Evolutionary conservation across 1,140 invertebrate species (phyloP).

Genomic region (Drosophila sechellia): DNA sequence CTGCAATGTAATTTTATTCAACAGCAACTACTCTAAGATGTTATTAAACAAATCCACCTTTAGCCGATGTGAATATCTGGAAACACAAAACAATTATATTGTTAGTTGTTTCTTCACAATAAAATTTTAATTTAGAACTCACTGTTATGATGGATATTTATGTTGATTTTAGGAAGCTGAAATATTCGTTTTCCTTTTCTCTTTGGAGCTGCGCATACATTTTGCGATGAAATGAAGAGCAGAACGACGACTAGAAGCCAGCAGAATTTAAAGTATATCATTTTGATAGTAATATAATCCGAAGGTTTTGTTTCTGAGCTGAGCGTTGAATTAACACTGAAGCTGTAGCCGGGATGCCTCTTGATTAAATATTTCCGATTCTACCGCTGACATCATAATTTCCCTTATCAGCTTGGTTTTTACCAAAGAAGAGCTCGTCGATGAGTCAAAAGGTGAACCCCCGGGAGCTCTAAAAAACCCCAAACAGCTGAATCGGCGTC

Average conservation of each 20-base stretch:
- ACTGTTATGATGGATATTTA: constrained; percentile 74
- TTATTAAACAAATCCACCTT: neutral
- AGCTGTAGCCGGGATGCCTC: neutral
- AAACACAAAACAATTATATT: constrained; percentile 7
- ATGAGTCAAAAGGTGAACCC: constrained; percentile 43
- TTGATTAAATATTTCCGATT: constrained; percentile 34
- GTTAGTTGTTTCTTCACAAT: neutral
- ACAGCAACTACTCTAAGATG: neutral
- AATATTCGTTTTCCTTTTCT: constrained; percentile 27
- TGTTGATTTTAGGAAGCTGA: constrained; percentile 25
- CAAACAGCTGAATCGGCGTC: constrained; percentile 8
- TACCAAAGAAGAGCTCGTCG: constrained; percentile 19
- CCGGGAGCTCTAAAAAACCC: constrained; percentile 16
- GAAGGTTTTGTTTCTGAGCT: neutral
- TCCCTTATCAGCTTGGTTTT: constrained; percentile 45
- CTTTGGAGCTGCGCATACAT: constrained; percentile 44
- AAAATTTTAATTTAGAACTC: constrained; percentile 11
- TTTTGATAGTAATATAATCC: constrained; percentile 7
- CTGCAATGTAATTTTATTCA: neutral
- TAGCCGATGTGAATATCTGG: constrained; percentile 65
- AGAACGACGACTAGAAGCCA: constrained; percentile 41
- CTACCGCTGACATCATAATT: constrained; percentile 8
- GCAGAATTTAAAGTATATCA: constrained; percentile 58
- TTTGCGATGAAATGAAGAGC: constrained; percentile 23
- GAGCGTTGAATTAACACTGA: constrained; percentile 17